Percentiles rank a stretch among this genome's conserved stretches.
phyloP scores from a whole-genome alignment of 2,113 vertebrate species.

The Grammomys dolichurus region DNA sequence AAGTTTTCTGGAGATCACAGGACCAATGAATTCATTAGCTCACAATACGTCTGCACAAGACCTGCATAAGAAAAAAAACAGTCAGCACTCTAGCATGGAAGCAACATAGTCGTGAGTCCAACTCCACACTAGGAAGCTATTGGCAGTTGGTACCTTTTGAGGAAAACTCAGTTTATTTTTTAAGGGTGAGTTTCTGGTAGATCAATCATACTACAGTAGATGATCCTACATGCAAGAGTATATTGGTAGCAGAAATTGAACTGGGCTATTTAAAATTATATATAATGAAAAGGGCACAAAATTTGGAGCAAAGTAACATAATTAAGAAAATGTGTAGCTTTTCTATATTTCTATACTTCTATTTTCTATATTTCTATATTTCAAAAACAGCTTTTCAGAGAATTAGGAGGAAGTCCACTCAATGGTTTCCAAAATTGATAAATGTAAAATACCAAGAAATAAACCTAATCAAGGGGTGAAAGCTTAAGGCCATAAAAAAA shows the following conservation, averaged over 20 bases:
- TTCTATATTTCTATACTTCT: too few relatives aligned
- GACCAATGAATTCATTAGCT: not conserved
- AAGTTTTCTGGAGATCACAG: not conserved
- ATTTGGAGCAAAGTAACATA: too few relatives aligned
- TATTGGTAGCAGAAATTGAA: too few relatives aligned
- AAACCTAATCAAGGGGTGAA: not conserved
- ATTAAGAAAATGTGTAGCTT: not conserved
- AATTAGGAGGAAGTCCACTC: not conserved
- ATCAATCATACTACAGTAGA: not conserved
- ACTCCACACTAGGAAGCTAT: not conserved
- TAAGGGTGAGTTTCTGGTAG: not conserved
- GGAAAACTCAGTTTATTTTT: not conserved
- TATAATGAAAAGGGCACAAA: not conserved
- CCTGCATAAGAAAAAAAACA: too few relatives aligned
- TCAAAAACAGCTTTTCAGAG: not conserved
- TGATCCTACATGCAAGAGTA: not conserved
- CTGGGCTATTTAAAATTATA: not conserved
- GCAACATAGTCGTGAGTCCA: not conserved
- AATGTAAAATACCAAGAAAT: not conserved
- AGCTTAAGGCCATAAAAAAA: not conserved
- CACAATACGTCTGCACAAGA: too few relatives aligned
- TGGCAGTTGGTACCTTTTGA: not conserved
- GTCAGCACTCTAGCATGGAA: not conserved
- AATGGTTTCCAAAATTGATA: not conserved
- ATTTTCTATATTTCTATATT: too few relatives aligned